Conservation (phyloP, 2,113 vertebrate genomes). For the Danionella cerebrum region DNA sequence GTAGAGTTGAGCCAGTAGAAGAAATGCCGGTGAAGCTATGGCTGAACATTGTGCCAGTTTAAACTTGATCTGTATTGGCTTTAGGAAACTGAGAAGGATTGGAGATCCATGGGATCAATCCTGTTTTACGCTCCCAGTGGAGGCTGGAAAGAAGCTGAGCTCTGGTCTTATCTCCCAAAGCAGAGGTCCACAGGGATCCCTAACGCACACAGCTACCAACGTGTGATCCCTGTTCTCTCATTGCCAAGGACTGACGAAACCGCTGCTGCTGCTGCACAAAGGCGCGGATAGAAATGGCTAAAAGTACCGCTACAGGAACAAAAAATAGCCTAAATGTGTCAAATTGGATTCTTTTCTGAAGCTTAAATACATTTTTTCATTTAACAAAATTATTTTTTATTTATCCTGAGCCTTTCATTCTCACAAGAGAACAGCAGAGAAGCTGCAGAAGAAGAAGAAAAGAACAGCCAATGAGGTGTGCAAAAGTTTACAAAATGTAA, state of each 20-base stretch:
- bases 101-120: conserved; percentile 40
- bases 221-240: not conserved
- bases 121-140: conserved; percentile 41
- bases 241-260: not conserved
- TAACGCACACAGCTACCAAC: not conserved
- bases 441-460: too few relatives aligned
- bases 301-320: not conserved
- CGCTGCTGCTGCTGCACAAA: not conserved
- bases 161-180: conserved; percentile 33
- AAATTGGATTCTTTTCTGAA: too few relatives aligned
- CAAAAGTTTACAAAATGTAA: too few relatives aligned
- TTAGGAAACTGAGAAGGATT: conserved; percentile 30
- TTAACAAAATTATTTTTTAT: too few relatives aligned
- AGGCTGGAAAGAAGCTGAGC: conserved; percentile 16
- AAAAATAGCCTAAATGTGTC: too few relatives aligned
- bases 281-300: not conserved
- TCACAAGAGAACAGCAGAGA: too few relatives aligned
- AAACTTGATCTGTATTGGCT: conserved; percentile 37
- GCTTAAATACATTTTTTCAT: too few relatives aligned
- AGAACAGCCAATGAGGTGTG: too few relatives aligned
- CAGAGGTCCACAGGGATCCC: conserved; percentile 17
- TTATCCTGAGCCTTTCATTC: too few relatives aligned
- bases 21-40: conserved; percentile 2
- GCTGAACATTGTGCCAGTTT: conserved; percentile 3
- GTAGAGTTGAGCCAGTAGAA: conserved; percentile 15